Conservation (phyloP, 2,797 vertebrate species). For the Macrochelys suwanniensis region DNA sequence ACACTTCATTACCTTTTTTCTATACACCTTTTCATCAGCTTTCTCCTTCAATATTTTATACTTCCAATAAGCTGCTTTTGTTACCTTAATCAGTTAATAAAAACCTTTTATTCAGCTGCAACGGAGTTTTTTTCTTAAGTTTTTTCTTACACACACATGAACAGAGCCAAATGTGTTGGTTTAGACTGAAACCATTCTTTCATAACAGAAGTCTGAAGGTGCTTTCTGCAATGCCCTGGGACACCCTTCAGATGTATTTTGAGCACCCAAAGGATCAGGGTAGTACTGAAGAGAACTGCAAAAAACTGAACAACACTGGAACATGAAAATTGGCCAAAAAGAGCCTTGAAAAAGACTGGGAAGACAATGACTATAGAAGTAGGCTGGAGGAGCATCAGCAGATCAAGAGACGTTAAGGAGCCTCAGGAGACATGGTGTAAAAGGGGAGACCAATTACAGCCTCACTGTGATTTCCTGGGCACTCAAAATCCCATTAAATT, state of each 20-base stretch:
- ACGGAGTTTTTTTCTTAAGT: neutral
- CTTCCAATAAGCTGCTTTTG: conserved; percentile 51
- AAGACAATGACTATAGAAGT: neutral
- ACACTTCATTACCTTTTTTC: conserved; percentile 25
- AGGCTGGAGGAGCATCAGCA: neutral
- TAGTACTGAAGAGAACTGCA: neutral
- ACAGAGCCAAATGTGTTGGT: neutral
- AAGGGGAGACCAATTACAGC: neutral
- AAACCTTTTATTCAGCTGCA: conserved; percentile 35
- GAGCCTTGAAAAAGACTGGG: neutral
- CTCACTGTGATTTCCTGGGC: neutral
- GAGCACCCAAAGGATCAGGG: neutral
- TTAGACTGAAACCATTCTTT: neutral
- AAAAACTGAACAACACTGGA: neutral
- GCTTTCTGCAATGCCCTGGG: neutral
- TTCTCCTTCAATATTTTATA: conserved; percentile 27
- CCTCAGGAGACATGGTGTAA: neutral
- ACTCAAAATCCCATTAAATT: neutral
- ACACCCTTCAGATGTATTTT: neutral
- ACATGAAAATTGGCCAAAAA: neutral
- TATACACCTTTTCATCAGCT: conserved; percentile 37
- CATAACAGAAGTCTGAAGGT: neutral
- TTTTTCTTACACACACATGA: neutral
- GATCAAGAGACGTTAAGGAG: neutral
- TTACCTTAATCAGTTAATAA: conserved; percentile 63